Conservation (phyloP, 2,888 invertebrate genomes). For the Crematogaster levior region DNA sequence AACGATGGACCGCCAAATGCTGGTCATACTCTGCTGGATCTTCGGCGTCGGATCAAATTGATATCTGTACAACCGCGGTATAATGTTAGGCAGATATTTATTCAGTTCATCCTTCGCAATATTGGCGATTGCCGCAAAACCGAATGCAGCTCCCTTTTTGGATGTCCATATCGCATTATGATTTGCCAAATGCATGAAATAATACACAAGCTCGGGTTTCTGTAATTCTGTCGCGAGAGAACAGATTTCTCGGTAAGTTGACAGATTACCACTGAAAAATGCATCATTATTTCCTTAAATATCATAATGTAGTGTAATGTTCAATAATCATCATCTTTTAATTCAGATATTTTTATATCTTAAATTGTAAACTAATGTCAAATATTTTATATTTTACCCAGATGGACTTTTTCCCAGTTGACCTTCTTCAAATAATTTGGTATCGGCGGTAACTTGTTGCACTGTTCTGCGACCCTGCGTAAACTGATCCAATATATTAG, state of each 20-base stretch:
- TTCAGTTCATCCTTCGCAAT: slow-evolving; percentile 94
- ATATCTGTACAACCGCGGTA: slow-evolving; percentile 94
- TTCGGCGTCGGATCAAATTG: slow-evolving; percentile 97
- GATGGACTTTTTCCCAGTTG: slow-evolving; percentile 94
- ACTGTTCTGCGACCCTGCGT: slow-evolving; percentile 92
- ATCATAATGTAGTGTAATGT: slow-evolving; percentile 11
- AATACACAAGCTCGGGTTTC: slow-evolving; percentile 97
- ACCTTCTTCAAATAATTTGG: slow-evolving; percentile 95
- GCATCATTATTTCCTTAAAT: slow-evolving; percentile 35
- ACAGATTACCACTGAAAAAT: slow-evolving; percentile 92
- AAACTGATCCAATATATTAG: slow-evolving; percentile 93
- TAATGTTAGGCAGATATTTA: slow-evolving; percentile 93
- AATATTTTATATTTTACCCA: slow-evolving; percentile 87
- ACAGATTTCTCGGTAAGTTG: slow-evolving; percentile 98
- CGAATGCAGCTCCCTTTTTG: slow-evolving; percentile 97
- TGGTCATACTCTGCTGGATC: slow-evolving; percentile 96
- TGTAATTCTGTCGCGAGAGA: slow-evolving; percentile 97
- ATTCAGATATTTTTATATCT: slow-evolving; percentile 4
- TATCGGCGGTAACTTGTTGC: slow-evolving; percentile 92
- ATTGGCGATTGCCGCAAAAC: slow-evolving; percentile 94
- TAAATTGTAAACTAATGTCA: neutral
- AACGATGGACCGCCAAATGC: slow-evolving; percentile 97
- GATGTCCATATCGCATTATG: slow-evolving; percentile 98
- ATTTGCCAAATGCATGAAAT: slow-evolving; percentile 98
- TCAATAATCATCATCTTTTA: neutral